phyloP scores from a whole-genome alignment of 2,888 invertebrate genomes.

The Diarsia dahlii region DNA sequence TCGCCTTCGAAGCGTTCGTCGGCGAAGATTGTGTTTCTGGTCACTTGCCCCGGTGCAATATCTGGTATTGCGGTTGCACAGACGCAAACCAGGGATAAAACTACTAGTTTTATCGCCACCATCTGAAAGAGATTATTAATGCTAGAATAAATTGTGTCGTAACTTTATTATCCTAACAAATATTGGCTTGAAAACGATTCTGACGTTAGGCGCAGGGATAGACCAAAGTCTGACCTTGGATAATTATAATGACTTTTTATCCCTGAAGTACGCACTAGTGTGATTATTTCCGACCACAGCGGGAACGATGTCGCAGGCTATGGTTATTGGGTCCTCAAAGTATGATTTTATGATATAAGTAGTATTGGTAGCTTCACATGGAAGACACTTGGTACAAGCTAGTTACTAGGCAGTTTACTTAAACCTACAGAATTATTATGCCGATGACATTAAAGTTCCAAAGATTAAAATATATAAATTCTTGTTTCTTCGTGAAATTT shows the following conservation, averaged over 20 bases:
- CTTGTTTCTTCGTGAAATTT: constrained; percentile 4
- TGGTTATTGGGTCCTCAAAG: too few species aligned
- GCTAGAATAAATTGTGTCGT: not conserved
- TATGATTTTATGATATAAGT: not conserved
- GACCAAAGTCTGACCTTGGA: not conserved
- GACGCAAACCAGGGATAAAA: constrained; percentile 73
- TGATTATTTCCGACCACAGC: not conserved
- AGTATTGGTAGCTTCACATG: not conserved
- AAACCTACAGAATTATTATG: not conserved
- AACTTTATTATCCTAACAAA: not conserved
- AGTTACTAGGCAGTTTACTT: not conserved
- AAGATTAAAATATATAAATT: not conserved
- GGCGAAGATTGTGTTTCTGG: constrained; percentile 82
- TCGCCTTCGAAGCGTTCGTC: constrained; percentile 83
- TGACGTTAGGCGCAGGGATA: not conserved
- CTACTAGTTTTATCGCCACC: constrained; percentile 77
- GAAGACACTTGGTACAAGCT: too few species aligned
- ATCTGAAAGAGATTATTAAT: constrained; percentile 74
- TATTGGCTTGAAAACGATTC: not conserved
- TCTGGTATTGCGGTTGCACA: constrained; percentile 73
- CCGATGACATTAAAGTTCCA: constrained; percentile 9
- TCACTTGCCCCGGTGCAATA: constrained; percentile 57
- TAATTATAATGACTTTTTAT: not conserved
- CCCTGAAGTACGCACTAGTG: not conserved
- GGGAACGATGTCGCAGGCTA: too few species aligned